Conservation (phyloP, 2,888 invertebrate genomes). For the Yponomeuta plumbellus region DNA sequence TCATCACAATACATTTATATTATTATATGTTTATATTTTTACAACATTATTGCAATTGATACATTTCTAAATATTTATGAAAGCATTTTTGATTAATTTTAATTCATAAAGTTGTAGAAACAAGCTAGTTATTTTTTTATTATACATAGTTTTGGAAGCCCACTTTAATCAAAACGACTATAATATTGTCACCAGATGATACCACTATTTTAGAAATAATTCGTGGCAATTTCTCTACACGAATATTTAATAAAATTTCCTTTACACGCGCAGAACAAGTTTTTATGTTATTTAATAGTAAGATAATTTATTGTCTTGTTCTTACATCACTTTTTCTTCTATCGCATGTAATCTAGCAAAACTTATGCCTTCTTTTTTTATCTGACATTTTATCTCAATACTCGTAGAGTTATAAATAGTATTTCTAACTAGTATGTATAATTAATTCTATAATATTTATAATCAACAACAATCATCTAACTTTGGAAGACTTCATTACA, state of each 20-base stretch:
- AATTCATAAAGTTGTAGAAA: not conserved
- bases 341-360: not conserved
- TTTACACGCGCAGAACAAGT: too few species aligned
- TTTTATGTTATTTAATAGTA: not conserved
- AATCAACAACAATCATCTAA: slow-evolving; percentile 31
- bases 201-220: not conserved
- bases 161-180: slow-evolving; percentile 19
- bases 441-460: slow-evolving; percentile 24
- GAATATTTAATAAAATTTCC: too few species aligned
- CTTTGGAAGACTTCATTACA: slow-evolving; percentile 18
- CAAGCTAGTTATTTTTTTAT: not conserved
- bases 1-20: slow-evolving; percentile 64
- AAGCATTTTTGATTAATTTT: slow-evolving; percentile 29
- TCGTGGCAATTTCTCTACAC: not conserved
- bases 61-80: slow-evolving; percentile 15
- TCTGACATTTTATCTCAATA: not conserved
- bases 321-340: too few species aligned
- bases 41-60: slow-evolving; percentile 70
- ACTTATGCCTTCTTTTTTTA: not conserved
- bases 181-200: not conserved
- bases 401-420: not conserved
- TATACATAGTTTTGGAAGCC: slow-evolving; percentile 35
- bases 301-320: not conserved
- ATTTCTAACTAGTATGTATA: slow-evolving; percentile 5
- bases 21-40: slow-evolving; percentile 29